Evolutionary conservation across 2,888 invertebrate species (phyloP), one percentile per base, ranked within the genome.

Genomic region (Frankliniella intonsa): DNA sequence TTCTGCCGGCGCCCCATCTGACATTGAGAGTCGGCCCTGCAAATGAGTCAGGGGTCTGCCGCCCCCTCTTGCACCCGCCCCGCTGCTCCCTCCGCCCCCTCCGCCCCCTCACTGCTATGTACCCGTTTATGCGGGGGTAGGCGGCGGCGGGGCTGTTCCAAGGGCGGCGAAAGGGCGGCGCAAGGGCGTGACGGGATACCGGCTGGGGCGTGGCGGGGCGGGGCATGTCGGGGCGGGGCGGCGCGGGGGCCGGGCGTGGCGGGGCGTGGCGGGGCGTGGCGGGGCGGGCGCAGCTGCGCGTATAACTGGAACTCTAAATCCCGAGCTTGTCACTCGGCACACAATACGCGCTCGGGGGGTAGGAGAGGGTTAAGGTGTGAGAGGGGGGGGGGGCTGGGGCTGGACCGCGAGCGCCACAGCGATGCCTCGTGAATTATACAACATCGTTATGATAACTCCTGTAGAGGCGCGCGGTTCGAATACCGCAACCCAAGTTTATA

Each of bases 141-240:
- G 3, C 2, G 69, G 69, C 5, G 25, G 69, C 9, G 69, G 69
- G 11, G 22, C 69, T 22, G 69, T 17, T 17, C 55, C 55, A 76
- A 76, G 69, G 69, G 69, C 69, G 25, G 9, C 9, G 25, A 12
- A 25, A 76, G 69, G 69, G 25, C 69, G 25, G 5, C 11, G 69
- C 69, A 76, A 76, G 69, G 69, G 69, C 69, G 25, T 76, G 22
- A 76, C 69, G 69, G 5, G 69, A 76, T 76, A 76, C 69, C 25
- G 9, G 22, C 38, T 17, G 62, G 62, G 62, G 62, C 62, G 62
- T 17, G 62, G 62, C 62, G 62, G 19, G 62, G 51, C 10, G 51
- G 12, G 10, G 10, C 10, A n/a, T n/a, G n/a, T n/a, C 55, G 55
- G 55, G 55, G 55, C 55, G 55, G 14, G 55, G 51, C 10, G 51